Evolutionary conservation across 2,888 invertebrate species (phyloP), one percentile per base, ranked within the genome.

Genomic region (Cordilura impudica): DNA sequence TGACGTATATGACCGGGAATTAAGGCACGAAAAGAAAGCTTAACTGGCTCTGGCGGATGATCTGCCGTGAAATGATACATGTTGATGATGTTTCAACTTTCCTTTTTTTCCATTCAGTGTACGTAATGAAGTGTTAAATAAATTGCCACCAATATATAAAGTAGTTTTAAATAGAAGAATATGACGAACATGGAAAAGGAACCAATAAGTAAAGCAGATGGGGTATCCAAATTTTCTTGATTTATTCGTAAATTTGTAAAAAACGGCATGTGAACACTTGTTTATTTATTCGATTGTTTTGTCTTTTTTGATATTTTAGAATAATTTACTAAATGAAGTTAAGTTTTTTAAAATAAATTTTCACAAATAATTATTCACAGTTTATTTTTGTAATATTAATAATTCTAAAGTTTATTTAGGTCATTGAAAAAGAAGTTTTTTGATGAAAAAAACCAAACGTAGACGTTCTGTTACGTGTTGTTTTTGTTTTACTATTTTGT

Each of bases 171-270:
- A 75, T 90, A 89, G 56, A 86, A 87, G 82, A 90, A 90, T 82
- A 89, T 85, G 4, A 90, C 84, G 83, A 89, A 89, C 88, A 89
- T 88, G 67, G 87, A 88, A 74, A 88, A 88, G 12, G 89, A 87
- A 8, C 87, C 87, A 72, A 88, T 83, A 51, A 87, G 84, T 79
- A 88, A 83, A 23, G 85, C 84, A 12, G 84, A 76, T 45, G 87
- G 86, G 5, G 85, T 86, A 83, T 89, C 89, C 77, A 86, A 85
- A 70, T 85, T 85, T 82, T 89, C 89, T 71, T 84, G 84, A 73
- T 82, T 75, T 71, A 81, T 77, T 39, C 72, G 49, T 23, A 77
- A 69, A 60, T 72, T 81, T 35, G 76, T 70, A 45, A 81, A 77
- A 77, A 81, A 81, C 74, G 79, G 81, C 83, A 83, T 83, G 81